A percentile compares a stretch with the other conserved stretches of the same genome.
Conservation (phyloP, 1,140 invertebrate species). For the Cherax destructor region DNA sequence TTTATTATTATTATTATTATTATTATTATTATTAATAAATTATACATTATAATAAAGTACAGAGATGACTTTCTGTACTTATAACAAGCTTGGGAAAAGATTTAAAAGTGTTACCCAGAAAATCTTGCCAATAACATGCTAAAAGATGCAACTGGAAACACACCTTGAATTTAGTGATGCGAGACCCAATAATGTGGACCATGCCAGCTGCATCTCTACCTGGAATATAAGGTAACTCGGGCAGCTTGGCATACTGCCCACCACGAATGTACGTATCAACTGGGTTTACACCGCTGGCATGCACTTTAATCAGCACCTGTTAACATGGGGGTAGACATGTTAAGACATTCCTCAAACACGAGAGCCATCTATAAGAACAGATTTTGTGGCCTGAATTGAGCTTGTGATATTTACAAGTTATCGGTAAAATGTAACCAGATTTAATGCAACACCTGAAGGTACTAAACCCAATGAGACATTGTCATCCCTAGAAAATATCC, state of each 20-base stretch:
- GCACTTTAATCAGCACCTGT: slow-evolving; percentile 75
- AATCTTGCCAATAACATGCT: no score
- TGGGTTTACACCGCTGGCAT: slow-evolving; percentile 51
- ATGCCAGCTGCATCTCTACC: slow-evolving; percentile 79
- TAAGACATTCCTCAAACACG: not conserved
- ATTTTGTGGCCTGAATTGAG: not conserved
- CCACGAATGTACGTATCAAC: slow-evolving; percentile 50
- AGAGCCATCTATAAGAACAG: not conserved
- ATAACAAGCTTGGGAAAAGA: no score
- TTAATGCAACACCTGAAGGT: no score
- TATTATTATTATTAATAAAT: no score
- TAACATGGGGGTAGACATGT: not conserved
- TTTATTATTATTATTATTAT: no score
- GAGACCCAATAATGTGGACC: slow-evolving; percentile 76
- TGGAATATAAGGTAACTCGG: slow-evolving; percentile 77
- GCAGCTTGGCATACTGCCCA: slow-evolving; percentile 23
- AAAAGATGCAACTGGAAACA: not conserved
- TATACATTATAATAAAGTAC: no score
- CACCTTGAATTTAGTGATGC: slow-evolving; percentile 77
- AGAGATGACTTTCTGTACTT: no score
- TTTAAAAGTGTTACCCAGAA: no score
- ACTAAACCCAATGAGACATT: no score
- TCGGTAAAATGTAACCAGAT: no score
- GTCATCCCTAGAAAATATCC: no score
- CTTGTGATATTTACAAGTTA: not conserved